Evolutionary conservation across 2,888 invertebrate genomes (phyloP).

Genomic region (Onthophagus sagittarius): DNA sequence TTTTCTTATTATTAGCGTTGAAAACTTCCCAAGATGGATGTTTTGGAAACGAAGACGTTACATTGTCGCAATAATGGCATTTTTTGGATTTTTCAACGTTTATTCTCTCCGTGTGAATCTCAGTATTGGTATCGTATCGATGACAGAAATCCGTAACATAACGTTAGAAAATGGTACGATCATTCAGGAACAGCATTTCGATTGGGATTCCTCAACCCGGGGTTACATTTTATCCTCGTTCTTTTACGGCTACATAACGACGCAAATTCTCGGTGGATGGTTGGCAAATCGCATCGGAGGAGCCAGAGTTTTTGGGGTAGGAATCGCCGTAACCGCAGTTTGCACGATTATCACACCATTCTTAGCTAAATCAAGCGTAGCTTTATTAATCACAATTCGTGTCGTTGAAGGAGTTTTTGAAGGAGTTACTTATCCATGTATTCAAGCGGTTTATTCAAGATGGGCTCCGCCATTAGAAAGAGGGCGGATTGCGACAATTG

Average conservation of each 20-base stretch:
- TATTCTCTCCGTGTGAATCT: slow-evolving; percentile 83
- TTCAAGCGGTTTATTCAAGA: slow-evolving; percentile 78
- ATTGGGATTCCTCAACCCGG: slow-evolving; percentile 74
- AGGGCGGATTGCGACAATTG: slow-evolving; percentile 73
- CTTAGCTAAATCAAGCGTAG: slow-evolving; percentile 68
- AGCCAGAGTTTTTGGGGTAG: slow-evolving; percentile 74
- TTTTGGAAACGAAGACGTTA: slow-evolving; percentile 74
- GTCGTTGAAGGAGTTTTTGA: slow-evolving; percentile 42
- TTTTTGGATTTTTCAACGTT: slow-evolving; percentile 81
- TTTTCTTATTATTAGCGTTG: slow-evolving; percentile 29
- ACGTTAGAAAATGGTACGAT: slow-evolving; percentile 61
- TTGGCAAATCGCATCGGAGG: slow-evolving; percentile 82
- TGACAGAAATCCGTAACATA: slow-evolving; percentile 71
- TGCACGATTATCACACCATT: slow-evolving; percentile 78
- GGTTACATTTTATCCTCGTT: slow-evolving; percentile 81
- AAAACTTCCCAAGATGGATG: slow-evolving; percentile 51
- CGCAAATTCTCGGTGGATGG: slow-evolving; percentile 81
- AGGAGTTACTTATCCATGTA: slow-evolving; percentile 76
- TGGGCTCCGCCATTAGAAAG: slow-evolving; percentile 81
- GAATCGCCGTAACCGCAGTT: slow-evolving; percentile 73
- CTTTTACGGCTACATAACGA: slow-evolving; percentile 85
- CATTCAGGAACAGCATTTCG: slow-evolving; percentile 65
- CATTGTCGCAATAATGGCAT: slow-evolving; percentile 71
- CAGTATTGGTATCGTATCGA: slow-evolving; percentile 90
- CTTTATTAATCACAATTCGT: slow-evolving; percentile 66